These are phyloP conservation scores for Dexiosoma caninum DNA, from an alignment of 2,888 invertebrate species.

Conservation along the genomic window DNA sequence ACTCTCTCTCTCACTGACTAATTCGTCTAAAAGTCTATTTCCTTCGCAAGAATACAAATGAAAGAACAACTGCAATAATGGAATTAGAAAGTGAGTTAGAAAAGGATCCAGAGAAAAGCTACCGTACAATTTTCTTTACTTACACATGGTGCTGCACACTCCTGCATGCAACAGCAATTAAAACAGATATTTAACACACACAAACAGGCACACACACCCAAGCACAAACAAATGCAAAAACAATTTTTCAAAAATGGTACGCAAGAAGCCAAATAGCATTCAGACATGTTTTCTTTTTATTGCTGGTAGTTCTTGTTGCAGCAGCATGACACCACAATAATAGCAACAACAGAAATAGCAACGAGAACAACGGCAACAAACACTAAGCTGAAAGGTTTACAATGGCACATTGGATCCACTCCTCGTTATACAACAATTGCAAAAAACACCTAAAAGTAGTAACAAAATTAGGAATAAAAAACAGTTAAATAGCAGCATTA, in stretches of 20 bases:
- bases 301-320: background rate
- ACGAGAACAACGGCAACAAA: background rate
- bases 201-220: background rate
- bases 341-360: background rate
- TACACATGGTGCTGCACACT: background rate
- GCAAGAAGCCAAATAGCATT: conserved; percentile 19
- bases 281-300: background rate
- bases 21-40: conserved; percentile 16
- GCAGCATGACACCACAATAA: conserved; percentile 20
- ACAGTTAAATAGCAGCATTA: conserved; percentile 7
- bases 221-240: background rate
- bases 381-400: conserved; percentile 20
- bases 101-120: background rate
- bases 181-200: background rate
- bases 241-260: conserved; percentile 30
- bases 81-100: background rate
- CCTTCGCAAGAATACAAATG: background rate
- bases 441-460: background rate
- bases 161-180: background rate
- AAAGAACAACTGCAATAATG: background rate
- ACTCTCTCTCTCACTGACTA: background rate
- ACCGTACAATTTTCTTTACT: conserved; percentile 5
- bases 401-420: background rate
- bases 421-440: background rate
- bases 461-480: background rate